Base-by-base conservation (phyloP, 64 coral and sea anemone species). In the Acropora yongei region DNA sequence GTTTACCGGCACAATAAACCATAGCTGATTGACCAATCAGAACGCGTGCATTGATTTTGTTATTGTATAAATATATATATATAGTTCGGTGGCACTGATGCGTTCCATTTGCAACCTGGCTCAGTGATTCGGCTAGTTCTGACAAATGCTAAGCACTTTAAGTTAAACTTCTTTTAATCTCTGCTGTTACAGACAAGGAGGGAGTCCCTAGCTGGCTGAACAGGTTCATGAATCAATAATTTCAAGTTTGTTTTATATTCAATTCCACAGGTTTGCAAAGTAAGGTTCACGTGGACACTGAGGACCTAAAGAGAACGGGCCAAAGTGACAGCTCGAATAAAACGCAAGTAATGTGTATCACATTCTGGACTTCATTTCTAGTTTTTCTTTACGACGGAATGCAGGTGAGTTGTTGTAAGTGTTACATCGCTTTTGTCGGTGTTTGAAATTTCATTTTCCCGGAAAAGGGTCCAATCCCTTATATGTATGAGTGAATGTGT, bases 311-410 rank as follows among this genome's bases (percentile, higher is more conserved):
- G 47, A 73, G 44, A 16, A 39, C 73, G 2, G 82, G 84, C 78
- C 73, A 90, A 17, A 83, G 92, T 19, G 83, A 81, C 43, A 94
- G 80, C 72, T 78, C 88, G 20, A 16, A 94, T 20, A 74, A 93
- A 82, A 90, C 86, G 3, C 88, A 94, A 41, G 88, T 97, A 11
- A 81, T 97, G 60, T 91, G 95, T 40, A 93, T 97, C 12, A 90
- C 92, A 14, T 84, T 90, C 17, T 97, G 95, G 95, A 97, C 95
- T 5, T 93, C 91, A 19, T 72, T 97, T 4, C 63, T 97, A 79
- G 95, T 97, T 40, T 97, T 97, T 74, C 92, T 97, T 60, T 97
- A 97, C 78, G 95, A 97, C 41, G 95, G 95, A 74, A 97, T 97
- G 95, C 95, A 97, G 86, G 95, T 97, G 50, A 91, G 60, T 11